These are phyloP conservation scores for Hesperophylax magnus DNA, from an alignment of 1,140 invertebrate species.

Conservation along the genomic window DNA sequence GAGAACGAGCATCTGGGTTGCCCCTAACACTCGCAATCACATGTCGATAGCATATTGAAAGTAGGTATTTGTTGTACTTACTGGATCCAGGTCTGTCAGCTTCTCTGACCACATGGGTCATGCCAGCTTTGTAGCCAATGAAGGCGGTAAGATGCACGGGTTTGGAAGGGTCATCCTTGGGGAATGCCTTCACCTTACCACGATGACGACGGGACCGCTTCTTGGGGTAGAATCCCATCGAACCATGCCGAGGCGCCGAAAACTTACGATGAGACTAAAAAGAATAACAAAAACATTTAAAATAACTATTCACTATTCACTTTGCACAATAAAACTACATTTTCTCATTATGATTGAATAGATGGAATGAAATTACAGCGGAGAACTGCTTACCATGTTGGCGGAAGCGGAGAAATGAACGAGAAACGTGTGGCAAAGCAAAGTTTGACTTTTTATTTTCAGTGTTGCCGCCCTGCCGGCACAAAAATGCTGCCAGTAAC, in stretches of 20 bases:
- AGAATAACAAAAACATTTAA: conserved; percentile 9
- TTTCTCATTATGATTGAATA: neutral
- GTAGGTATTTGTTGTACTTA: conserved; percentile 73
- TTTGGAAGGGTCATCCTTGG: conserved; percentile 97
- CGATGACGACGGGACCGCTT: conserved; percentile 95
- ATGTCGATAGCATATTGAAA: conserved; percentile 40
- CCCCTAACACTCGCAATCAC: conserved; percentile 23
- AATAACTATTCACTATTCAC: neutral
- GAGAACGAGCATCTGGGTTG: conserved; percentile 27
- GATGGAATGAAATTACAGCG: neutral
- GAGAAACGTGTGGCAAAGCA: neutral
- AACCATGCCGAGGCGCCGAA: conserved; percentile 98
- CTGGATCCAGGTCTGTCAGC: conserved; percentile 99
- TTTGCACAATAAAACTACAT: neutral
- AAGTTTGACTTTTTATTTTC: too few species aligned
- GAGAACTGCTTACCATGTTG: conserved; percentile 7
- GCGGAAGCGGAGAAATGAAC: conserved; percentile 15
- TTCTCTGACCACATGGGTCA: conserved; percentile 99
- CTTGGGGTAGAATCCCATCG: conserved; percentile 99
- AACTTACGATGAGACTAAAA: conserved; percentile 99
- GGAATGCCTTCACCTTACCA: conserved; percentile 99
- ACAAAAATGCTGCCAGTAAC: too few species aligned
- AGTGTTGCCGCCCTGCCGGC: too few species aligned
- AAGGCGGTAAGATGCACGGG: conserved; percentile 99
- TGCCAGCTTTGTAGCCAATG: conserved; percentile 98